Conservation (phyloP, 2,113 vertebrate species). For the Nibea albiflora region DNA sequence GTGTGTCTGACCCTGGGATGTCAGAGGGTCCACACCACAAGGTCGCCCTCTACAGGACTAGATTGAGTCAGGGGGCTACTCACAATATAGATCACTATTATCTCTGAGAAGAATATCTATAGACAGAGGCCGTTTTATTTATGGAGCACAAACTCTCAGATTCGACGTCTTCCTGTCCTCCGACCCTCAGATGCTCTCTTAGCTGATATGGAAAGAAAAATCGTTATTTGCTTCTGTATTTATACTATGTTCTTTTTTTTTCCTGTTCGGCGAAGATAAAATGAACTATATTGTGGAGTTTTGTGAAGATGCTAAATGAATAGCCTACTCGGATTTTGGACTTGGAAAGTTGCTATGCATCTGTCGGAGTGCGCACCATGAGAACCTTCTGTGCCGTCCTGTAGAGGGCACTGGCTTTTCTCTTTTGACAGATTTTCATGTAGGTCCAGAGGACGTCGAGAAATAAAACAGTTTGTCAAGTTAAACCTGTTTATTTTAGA, state of each 20-base stretch:
- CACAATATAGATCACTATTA: neutral
- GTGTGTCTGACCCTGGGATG: slow-evolving; percentile 10
- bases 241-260: too few relatives aligned
- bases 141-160: neutral
- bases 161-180: neutral
- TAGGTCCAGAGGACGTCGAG: neutral
- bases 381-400: slow-evolving; percentile 54
- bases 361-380: neutral
- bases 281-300: neutral
- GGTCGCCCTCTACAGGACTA: slow-evolving; percentile 59
- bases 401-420: slow-evolving; percentile 80
- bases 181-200: neutral
- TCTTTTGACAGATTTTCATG: slow-evolving; percentile 64
- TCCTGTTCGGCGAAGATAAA: neutral
- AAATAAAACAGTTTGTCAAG: neutral
- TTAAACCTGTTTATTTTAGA: slow-evolving; percentile 8
- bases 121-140: neutral
- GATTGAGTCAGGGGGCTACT: neutral
- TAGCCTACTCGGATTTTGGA: neutral
- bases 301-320: neutral
- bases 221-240: neutral
- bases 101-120: neutral
- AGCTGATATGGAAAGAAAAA: neutral
- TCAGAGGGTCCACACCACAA: slow-evolving; percentile 31
- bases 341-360: neutral